phyloP scores from a whole-genome alignment of 2,797 vertebrate genomes.

The Helicolenus hilgendorfi region DNA sequence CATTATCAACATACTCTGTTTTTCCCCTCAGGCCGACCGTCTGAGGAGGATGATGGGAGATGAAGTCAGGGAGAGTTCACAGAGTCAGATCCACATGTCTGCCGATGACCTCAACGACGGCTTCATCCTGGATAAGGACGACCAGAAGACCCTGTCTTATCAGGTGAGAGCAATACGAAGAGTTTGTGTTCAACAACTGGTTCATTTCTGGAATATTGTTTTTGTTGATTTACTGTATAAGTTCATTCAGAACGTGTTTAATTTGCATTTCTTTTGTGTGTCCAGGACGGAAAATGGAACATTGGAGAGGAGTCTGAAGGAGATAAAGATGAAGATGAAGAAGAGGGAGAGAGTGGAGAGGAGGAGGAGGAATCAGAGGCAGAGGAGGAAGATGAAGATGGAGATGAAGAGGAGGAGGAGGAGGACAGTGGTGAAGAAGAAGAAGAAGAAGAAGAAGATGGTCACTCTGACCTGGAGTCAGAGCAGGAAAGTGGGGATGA shows the following conservation, averaged over 20 bases:
- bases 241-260: background rate
- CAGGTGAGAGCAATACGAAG: slow-evolving; percentile 80
- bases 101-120: slow-evolving; percentile 96
- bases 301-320: slow-evolving; percentile 65
- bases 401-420: background rate
- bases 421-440: slow-evolving; percentile 52
- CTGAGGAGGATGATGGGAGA: slow-evolving; percentile 95
- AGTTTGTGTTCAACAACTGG: background rate
- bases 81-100: slow-evolving; percentile 89
- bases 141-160: slow-evolving; percentile 92
- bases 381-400: slow-evolving; percentile 17
- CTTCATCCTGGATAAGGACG: slow-evolving; percentile 94
- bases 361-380: slow-evolving; percentile 38
- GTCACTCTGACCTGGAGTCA: slow-evolving; percentile 81
- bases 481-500: slow-evolving; percentile 86
- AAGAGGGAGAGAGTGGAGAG: slow-evolving; percentile 27
- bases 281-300: slow-evolving; percentile 94
- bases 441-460: slow-evolving; percentile 57
- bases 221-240: background rate
- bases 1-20: background rate
- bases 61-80: slow-evolving; percentile 61
- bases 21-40: slow-evolving; percentile 91
- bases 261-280: background rate
- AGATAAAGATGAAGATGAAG: slow-evolving; percentile 38
- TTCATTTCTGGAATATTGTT: background rate